These are phyloP conservation scores for Lycopodina hypogea DNA, from an alignment of 37 sponge, comb jelly and placozoan genomes.

Conservation along the genomic window DNA sequence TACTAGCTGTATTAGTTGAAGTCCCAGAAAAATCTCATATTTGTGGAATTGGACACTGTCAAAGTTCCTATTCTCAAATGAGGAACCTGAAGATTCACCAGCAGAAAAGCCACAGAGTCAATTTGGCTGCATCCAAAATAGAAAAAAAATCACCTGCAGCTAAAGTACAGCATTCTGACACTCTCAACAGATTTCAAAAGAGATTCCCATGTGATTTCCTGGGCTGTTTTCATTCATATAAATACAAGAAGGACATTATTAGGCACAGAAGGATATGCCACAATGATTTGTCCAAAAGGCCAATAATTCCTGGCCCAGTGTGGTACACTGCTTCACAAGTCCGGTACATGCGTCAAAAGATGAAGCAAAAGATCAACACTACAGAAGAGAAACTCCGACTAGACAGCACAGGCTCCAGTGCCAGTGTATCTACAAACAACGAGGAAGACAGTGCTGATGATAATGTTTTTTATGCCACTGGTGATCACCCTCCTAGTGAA, in stretches of 20 bases:
- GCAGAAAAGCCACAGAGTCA: slow-evolving; percentile 49
- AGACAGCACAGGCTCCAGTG: slow-evolving; percentile 48
- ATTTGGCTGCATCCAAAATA: not conserved
- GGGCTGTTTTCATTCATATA: slow-evolving; percentile 60
- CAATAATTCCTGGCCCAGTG: slow-evolving; percentile 51
- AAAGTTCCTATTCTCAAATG: slow-evolving; percentile 66
- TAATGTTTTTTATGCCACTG: not conserved
- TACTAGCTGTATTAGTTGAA: slow-evolving; percentile 41
- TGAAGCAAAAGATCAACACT: slow-evolving; percentile 25
- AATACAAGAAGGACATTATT: slow-evolving; percentile 78
- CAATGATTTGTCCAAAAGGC: slow-evolving; percentile 53
- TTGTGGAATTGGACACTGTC: slow-evolving; percentile 46
- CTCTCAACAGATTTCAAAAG: slow-evolving; percentile 10
- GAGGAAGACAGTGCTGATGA: not conserved
- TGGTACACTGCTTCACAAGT: slow-evolving; percentile 32
- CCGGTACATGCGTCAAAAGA: slow-evolving; percentile 32
- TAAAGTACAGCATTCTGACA: not conserved
- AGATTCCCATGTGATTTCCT: slow-evolving; percentile 74
- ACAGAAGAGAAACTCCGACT: slow-evolving; percentile 19
- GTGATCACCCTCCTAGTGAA: not conserved
- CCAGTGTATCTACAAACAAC: not conserved
- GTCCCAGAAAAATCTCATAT: slow-evolving; percentile 51
- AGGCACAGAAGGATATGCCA: slow-evolving; percentile 75
- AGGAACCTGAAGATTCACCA: slow-evolving; percentile 76
- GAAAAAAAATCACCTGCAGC: not conserved